Conservation (phyloP, 2,888 invertebrate species). For the Ischnura elegans region DNA sequence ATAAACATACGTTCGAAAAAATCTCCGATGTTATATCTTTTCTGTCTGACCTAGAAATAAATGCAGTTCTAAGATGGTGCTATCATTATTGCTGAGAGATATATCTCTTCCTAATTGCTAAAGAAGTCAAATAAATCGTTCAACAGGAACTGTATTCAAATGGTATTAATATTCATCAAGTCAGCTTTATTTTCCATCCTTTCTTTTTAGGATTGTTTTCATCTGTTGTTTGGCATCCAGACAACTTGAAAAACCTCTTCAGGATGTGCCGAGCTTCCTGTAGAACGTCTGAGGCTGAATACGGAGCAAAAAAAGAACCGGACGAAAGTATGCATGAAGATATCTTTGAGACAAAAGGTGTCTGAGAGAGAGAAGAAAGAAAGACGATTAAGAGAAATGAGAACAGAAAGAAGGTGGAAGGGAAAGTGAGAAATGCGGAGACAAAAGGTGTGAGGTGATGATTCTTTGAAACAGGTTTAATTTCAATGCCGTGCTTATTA, state of each 20-base stretch:
- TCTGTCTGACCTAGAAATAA: too few relatives aligned
- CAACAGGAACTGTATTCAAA: too few relatives aligned
- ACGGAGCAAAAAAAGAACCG: background rate
- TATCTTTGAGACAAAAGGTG: background rate
- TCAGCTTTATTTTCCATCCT: too few relatives aligned
- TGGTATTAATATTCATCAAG: too few relatives aligned
- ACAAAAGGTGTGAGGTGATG: background rate
- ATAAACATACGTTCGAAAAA: too few relatives aligned
- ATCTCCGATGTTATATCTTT: too few relatives aligned
- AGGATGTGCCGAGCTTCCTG: background rate
- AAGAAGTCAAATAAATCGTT: too few relatives aligned
- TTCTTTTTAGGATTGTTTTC: background rate
- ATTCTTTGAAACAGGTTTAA: background rate
- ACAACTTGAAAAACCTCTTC: background rate
- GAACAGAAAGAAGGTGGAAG: background rate
- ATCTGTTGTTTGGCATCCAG: background rate
- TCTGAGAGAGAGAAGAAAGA: background rate
- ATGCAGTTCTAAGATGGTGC: too few relatives aligned
- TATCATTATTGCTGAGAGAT: too few relatives aligned
- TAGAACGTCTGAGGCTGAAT: background rate
- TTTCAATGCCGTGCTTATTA: conserved; percentile 7
- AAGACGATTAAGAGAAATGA: background rate
- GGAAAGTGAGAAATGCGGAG: background rate
- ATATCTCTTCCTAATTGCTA: too few relatives aligned
- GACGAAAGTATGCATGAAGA: background rate